phyloP scores from a whole-genome alignment of 1,140 invertebrate species.

The Zaprionus ornatus region DNA sequence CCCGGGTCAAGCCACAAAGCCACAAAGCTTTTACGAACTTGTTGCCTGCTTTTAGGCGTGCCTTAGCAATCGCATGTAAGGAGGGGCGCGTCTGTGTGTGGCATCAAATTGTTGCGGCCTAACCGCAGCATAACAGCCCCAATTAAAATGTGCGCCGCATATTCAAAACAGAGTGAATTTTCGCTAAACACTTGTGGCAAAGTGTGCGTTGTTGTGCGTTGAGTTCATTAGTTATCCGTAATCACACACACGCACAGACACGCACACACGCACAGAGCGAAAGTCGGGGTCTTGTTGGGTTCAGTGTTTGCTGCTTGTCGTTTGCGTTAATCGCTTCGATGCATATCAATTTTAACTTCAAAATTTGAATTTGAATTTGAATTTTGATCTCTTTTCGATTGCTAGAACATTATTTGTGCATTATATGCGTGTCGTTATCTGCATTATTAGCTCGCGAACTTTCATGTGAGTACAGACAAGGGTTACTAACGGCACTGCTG shows the following conservation, averaged over 20 bases:
- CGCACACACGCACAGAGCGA: background rate
- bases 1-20: conserved; percentile 32
- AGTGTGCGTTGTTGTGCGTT: background rate
- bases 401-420: background rate
- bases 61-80: background rate
- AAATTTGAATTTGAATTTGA: conserved; percentile 5
- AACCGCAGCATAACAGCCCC: conserved; percentile 66
- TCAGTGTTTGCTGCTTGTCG: conserved; percentile 33
- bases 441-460: background rate
- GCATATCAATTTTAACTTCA: background rate
- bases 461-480: too few relatives aligned
- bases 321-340: conserved; percentile 11
- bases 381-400: conserved; percentile 8
- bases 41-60: conserved; percentile 9
- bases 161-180: conserved; percentile 47
- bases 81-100: background rate
- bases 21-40: conserved; percentile 43
- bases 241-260: conserved; percentile 24
- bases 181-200: conserved; percentile 57
- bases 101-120: conserved; percentile 67
- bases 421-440: background rate
- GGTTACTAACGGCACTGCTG: conserved; percentile 12
- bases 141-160: conserved; percentile 49
- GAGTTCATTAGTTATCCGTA: conserved; percentile 57
- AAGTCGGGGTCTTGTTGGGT: conserved; percentile 1